Percentiles rank a stretch among this genome's conserved stretches.
These are phyloP conservation scores for Spheniscus humboldti DNA, from an alignment of 2,797 vertebrate species.

Conservation along the genomic window DNA sequence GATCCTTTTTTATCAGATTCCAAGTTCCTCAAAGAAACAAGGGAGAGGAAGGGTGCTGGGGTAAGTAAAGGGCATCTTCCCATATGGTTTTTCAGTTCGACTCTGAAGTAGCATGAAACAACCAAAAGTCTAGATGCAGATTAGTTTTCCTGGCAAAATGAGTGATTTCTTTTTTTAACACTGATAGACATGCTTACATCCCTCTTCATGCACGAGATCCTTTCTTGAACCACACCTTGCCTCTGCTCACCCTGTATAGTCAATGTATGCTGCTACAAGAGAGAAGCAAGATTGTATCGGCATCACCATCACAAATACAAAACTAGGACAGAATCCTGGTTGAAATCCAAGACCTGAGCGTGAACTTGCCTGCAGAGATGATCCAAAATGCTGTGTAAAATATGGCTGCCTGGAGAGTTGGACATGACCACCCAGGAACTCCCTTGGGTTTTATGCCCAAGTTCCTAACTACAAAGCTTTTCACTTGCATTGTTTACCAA, in stretches of 20 bases:
- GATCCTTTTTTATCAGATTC: background rate
- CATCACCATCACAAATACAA: background rate
- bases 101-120: background rate
- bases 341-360: background rate
- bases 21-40: background rate
- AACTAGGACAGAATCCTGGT: background rate
- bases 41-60: background rate
- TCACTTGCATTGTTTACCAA: background rate
- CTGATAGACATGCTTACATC: background rate
- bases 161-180: background rate
- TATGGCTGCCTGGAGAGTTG: background rate
- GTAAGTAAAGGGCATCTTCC: background rate
- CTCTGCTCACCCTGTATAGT: background rate
- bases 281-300: background rate
- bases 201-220: background rate
- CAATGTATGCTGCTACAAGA: background rate
- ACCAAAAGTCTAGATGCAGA: background rate
- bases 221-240: background rate
- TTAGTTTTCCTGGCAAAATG: background rate
- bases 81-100: background rate
- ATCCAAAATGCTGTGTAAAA: background rate
- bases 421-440: background rate
- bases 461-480: background rate
- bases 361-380: background rate
- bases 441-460: background rate